phyloP scores from a whole-genome alignment of 30 jellyfish, hydroid and myxozoan genomes.

The Turritopsis dohrnii region DNA sequence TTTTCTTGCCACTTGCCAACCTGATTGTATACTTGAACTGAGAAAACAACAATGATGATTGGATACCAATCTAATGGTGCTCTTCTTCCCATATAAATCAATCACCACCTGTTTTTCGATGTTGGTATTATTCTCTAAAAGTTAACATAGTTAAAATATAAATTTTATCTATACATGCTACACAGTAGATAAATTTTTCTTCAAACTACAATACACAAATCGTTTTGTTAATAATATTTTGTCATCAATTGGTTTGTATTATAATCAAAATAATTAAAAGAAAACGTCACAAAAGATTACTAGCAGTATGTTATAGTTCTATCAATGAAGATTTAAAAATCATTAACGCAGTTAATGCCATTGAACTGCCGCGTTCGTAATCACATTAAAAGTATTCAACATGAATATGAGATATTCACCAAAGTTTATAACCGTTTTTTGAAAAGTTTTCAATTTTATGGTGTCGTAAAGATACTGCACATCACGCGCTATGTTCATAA shows the following conservation, averaged over 20 bases:
- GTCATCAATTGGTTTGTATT: not conserved
- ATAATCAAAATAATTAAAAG: not conserved
- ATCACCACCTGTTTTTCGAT: not conserved
- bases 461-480: not conserved
- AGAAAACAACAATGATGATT: not conserved
- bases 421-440: not conserved
- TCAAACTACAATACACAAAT: not conserved
- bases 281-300: not conserved
- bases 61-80: not conserved
- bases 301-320: not conserved
- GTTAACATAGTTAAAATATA: not conserved
- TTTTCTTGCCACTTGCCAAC: not conserved
- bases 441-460: not conserved
- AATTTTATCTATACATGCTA: too few relatives aligned
- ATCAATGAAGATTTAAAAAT: not conserved
- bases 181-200: too few relatives aligned
- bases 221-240: not conserved
- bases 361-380: not conserved
- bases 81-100: not conserved
- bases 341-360: not conserved
- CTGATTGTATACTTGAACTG: not conserved
- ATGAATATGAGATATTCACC: not conserved
- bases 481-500: not conserved
- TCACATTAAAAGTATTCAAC: not conserved
- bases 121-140: not conserved